A percentile compares a stretch with the other conserved stretches of the same genome.
phyloP scores from a whole-genome alignment of 2,888 invertebrate genomes.

The Ornithoptera alexandrae region DNA sequence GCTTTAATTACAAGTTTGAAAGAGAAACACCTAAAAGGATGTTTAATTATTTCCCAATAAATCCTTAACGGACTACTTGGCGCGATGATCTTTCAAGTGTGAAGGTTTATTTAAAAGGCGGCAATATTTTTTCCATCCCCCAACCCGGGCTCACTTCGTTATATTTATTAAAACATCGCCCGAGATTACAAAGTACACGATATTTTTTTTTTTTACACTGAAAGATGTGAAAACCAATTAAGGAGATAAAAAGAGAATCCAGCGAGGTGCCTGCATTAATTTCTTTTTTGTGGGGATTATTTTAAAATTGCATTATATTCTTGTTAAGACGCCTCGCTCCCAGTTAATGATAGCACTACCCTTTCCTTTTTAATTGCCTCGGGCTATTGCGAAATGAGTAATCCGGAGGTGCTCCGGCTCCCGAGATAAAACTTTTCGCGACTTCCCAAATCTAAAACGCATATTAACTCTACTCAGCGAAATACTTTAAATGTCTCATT shows the following conservation, averaged over 20 bases:
- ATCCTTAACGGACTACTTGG: slow-evolving; percentile 65
- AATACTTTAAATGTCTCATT: slow-evolving; percentile 16
- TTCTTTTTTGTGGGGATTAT: slow-evolving; percentile 80
- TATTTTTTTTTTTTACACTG: slow-evolving; percentile 67
- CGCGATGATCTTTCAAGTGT: slow-evolving; percentile 77
- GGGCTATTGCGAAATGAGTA: slow-evolving; percentile 79
- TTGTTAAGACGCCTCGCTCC: slow-evolving; percentile 76
- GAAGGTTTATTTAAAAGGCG: slow-evolving; percentile 75
- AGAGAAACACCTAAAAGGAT: slow-evolving; percentile 34
- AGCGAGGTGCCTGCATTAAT: slow-evolving; percentile 79
- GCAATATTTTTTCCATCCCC: slow-evolving; percentile 73
- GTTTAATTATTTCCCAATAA: slow-evolving; percentile 77
- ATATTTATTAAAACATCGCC: slow-evolving; percentile 80
- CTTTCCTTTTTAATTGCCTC: slow-evolving; percentile 78
- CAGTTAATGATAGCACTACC: slow-evolving; percentile 78
- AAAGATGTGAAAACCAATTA: slow-evolving; percentile 81
- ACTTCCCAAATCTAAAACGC: slow-evolving; percentile 49
- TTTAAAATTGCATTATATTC: slow-evolving; percentile 81
- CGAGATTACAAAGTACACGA: slow-evolving; percentile 80
- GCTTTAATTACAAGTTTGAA: not conserved
- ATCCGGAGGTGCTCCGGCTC: slow-evolving; percentile 70
- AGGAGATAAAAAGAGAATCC: slow-evolving; percentile 80
- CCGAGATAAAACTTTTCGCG: slow-evolving; percentile 66
- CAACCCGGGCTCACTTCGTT: slow-evolving; percentile 70
- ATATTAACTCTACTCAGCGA: slow-evolving; percentile 33